Evolutionary conservation across 2,113 vertebrate species (phyloP), one percentile per base, ranked within the genome.

Genomic region (Mobula birostris): DNA sequence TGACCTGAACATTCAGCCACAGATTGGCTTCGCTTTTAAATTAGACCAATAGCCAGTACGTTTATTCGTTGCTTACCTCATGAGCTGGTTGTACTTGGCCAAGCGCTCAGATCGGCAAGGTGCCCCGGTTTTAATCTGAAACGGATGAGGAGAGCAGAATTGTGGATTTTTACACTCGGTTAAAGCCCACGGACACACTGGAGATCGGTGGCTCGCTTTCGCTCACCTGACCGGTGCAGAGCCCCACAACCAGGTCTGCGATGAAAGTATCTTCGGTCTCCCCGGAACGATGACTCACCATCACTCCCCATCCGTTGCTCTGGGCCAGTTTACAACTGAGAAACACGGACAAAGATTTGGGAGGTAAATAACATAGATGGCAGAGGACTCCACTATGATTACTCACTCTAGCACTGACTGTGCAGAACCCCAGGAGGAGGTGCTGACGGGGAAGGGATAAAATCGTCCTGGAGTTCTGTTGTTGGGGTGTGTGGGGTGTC

Each of bases 211-310:
- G n/a, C 5, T n/a, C 27, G 29, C 40, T 15, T 17, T 7, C 1
- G 95, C 95, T 95, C 72, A 98, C 97, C 97, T 99, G 98, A 94
- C 98, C 98, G 36, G 98, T 99, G 96, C 98, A 98, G 11, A 99
- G 97, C 6, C 98, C 98, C 74, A 99, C 98, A 15, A 99, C 98
- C 95, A 99, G 96, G 95, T 99, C 98, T 2, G 98, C 98, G 17
- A 99, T 99, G 96, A 99, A 99, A 94, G 98, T 98, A 40, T 99
- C 98, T 94, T 99, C 98, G 0, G 98, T 99, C 95, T 99, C 98
- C 72, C 98, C 98, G 0, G 98, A 99, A 91, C 98, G 98, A 95
- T 99, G 98, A 48, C 98, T 98, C 94, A 99, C 98, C 98, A 99
- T 99, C 95, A 99, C 98, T 0, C 98, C 98, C 98, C 98, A 99